These are phyloP conservation scores for Siniperca undulata DNA, from an alignment of 2,797 vertebrate species.

Conservation along the genomic window DNA sequence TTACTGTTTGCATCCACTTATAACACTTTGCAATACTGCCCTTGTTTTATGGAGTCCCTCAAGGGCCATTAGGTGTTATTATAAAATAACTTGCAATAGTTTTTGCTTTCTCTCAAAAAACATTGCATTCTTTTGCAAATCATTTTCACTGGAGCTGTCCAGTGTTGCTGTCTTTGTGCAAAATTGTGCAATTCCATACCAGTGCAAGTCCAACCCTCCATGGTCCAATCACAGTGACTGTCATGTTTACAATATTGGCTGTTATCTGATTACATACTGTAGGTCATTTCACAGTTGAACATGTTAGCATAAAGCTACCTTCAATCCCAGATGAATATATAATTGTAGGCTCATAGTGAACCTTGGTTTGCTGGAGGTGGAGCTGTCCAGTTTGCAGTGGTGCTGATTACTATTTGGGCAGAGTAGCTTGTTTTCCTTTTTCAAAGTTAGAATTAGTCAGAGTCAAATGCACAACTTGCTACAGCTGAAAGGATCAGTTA, in stretches of 20 bases:
- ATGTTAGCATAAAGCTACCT: background rate
- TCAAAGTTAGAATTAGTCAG: background rate
- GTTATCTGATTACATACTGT: background rate
- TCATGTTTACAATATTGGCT: background rate
- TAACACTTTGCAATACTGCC: background rate
- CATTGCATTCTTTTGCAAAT: conserved; percentile 4
- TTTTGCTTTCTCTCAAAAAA: background rate
- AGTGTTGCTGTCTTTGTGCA: background rate
- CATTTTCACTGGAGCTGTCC: background rate
- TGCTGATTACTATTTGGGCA: conserved; percentile 31
- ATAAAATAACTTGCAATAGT: background rate
- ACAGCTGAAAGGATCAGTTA: background rate
- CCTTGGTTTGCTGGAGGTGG: background rate
- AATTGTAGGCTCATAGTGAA: background rate
- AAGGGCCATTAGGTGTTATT: background rate
- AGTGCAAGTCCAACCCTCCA: too few relatives aligned
- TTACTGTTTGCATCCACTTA: background rate
- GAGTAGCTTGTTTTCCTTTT: conserved; percentile 7
- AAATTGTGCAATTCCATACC: background rate
- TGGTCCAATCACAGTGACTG: background rate
- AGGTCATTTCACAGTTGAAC: background rate
- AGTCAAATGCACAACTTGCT: background rate
- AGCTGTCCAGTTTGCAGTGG: conserved; percentile 37
- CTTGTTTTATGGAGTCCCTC: conserved; percentile 11
- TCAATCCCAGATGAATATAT: background rate